A percentile compares a stretch with the other conserved stretches of the same genome.
Evolutionary conservation across 2,113 vertebrate genomes (phyloP).

Genomic region (Mus spicilegus): DNA sequence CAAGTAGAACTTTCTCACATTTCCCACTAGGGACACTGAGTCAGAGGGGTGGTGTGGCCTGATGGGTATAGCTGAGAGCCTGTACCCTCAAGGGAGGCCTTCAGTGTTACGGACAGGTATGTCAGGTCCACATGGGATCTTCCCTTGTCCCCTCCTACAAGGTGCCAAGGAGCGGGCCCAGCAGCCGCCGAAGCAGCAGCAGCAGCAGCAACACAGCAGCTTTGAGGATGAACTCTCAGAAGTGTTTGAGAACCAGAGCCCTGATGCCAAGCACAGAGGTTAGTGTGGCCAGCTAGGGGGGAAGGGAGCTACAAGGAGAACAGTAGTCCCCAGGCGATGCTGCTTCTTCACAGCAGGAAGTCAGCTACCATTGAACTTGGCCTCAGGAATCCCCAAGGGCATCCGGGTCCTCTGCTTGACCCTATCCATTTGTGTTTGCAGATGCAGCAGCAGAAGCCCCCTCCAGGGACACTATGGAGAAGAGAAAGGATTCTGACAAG

Average conservation of each 20-base stretch:
- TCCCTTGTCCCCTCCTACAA: constrained; percentile 72
- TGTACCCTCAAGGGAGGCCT: neutral
- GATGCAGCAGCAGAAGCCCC: constrained; percentile 76
- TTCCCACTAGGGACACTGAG: neutral
- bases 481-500: constrained; percentile 81
- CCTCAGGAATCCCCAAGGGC: fast-evolving
- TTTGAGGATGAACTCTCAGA: constrained; percentile 84
- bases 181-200: constrained; percentile 82
- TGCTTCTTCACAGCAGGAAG: neutral
- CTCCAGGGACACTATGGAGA: constrained; percentile 76
- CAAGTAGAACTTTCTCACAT: neutral
- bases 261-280: constrained; percentile 83
- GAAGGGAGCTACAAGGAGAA: neutral
- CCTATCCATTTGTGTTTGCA: constrained; percentile 76
- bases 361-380: neutral
- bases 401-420: constrained; percentile 22
- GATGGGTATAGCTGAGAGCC: neutral
- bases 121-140: neutral
- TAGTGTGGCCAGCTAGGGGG: constrained; percentile 70
- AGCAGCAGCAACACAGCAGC: constrained; percentile 58
- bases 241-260: constrained; percentile 82
- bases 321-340: constrained; percentile 1
- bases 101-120: fast-evolving
- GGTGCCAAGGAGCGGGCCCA: constrained; percentile 89
- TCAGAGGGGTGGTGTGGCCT: neutral